Conservation (phyloP, 2,888 invertebrate genomes). For the Leistus spinibarbis region DNA sequence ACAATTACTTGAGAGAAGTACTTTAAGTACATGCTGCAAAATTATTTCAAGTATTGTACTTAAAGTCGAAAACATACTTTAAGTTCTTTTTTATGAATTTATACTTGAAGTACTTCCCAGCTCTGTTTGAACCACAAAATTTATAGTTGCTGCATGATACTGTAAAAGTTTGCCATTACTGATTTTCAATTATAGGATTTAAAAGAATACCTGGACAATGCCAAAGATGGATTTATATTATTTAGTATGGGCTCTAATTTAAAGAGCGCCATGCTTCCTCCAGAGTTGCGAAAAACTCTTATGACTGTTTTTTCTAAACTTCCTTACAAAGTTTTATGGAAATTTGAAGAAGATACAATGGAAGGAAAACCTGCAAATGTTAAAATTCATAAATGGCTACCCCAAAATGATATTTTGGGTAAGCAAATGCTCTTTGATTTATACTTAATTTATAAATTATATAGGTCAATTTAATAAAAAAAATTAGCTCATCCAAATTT, state of each 20-base stretch:
- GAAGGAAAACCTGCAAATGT: slow-evolving; percentile 55
- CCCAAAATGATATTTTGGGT: slow-evolving; percentile 52
- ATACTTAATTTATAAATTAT: slow-evolving; percentile 41
- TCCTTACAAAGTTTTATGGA: slow-evolving; percentile 57
- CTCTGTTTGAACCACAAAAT: background rate
- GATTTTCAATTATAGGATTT: background rate
- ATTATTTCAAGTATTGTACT: background rate
- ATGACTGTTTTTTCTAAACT: background rate
- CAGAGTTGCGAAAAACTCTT: background rate
- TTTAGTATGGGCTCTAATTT: background rate
- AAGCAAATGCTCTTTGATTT: background rate
- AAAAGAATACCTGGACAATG: background rate
- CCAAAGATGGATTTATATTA: background rate
- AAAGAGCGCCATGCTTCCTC: background rate
- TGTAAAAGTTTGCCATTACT: background rate
- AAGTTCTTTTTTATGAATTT: background rate
- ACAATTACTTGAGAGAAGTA: too few species aligned
- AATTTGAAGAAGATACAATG: slow-evolving; percentile 58
- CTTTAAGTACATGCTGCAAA: too few species aligned
- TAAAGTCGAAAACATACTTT: background rate
- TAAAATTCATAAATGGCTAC: slow-evolving; percentile 55
- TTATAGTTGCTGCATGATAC: background rate
- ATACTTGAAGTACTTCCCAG: background rate
- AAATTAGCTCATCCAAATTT: too few species aligned
- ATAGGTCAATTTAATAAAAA: slow-evolving; percentile 6